These are phyloP conservation scores for Caenorhabditis briggsae DNA, from an alignment of 1,140 invertebrate species.

Conservation along the genomic window DNA sequence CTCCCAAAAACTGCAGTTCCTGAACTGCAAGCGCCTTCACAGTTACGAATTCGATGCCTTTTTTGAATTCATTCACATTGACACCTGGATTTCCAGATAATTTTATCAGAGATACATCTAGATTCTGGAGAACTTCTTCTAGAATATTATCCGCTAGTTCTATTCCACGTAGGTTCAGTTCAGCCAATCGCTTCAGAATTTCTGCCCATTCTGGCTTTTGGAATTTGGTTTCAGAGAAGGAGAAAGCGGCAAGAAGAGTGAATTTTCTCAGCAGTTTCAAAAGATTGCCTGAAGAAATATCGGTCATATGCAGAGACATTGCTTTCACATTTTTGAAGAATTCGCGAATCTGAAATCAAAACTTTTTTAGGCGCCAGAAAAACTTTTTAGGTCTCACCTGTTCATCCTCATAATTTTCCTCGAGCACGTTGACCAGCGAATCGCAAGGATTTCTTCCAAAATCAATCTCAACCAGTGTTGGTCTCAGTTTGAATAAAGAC, in stretches of 20 bases:
- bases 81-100: constrained; percentile 52
- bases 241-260: constrained; percentile 6
- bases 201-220: not conserved
- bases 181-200: not conserved
- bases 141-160: constrained; percentile 25
- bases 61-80: not conserved
- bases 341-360: not conserved
- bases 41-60: constrained; percentile 46
- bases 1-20: constrained; percentile 37
- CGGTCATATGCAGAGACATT: constrained; percentile 30
- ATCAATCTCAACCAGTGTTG: constrained; percentile 24
- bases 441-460: constrained; percentile 54
- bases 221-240: constrained; percentile 29
- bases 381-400: not conserved
- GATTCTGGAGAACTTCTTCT: not conserved
- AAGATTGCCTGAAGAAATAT: not conserved
- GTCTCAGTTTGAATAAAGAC: not conserved
- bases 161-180: constrained; percentile 31
- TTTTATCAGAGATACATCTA: constrained; percentile 42
- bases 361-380: not conserved
- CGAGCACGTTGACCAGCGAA: constrained; percentile 1
- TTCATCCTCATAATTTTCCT: not conserved
- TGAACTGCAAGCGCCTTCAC: constrained; percentile 32
- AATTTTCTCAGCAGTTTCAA: not conserved
- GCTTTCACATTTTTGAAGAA: constrained; percentile 32